These are phyloP conservation scores for Gonioctena quinquepunctata DNA, from an alignment of 1,140 invertebrate species.

Conservation along the genomic window DNA sequence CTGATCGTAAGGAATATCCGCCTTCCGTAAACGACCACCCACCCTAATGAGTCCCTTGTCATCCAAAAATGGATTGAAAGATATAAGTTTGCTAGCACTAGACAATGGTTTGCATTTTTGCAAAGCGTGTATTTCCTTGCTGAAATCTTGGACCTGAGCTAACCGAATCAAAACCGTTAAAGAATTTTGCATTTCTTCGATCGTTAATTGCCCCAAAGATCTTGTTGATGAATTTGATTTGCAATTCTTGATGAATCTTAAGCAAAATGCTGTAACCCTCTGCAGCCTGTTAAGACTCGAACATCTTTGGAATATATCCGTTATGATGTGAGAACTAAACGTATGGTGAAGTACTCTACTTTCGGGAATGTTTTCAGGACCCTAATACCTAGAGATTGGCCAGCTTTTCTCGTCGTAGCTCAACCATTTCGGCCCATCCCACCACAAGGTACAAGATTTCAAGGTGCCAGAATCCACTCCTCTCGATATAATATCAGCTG, in stretches of 20 bases:
- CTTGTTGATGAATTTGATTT: not conserved
- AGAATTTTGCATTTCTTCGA: conserved; percentile 16
- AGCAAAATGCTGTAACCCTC: conserved; percentile 13
- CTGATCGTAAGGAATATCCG: conserved; percentile 23
- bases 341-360: not conserved
- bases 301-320: not conserved
- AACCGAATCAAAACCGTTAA: not conserved
- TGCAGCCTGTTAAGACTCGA: conserved; percentile 15
- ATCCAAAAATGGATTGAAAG: conserved; percentile 52
- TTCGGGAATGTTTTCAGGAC: conserved; percentile 22
- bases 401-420: not conserved
- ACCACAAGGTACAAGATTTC: conserved; percentile 25
- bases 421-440: conserved; percentile 26
- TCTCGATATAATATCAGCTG: conserved; percentile 42
- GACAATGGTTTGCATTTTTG: not conserved
- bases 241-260: conserved; percentile 24
- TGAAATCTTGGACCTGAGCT: conserved; percentile 18
- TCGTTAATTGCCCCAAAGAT: not conserved
- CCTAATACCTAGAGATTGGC: conserved; percentile 18
- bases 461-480: conserved; percentile 26
- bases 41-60: conserved; percentile 49
- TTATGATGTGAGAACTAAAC: conserved; percentile 9
- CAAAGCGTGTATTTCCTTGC: conserved; percentile 20
- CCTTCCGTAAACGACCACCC: conserved; percentile 44
- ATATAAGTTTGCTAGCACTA: conserved; percentile 23